Conservation (phyloP, 2,113 vertebrate species). For the Acanthochromis polyacanthus region DNA sequence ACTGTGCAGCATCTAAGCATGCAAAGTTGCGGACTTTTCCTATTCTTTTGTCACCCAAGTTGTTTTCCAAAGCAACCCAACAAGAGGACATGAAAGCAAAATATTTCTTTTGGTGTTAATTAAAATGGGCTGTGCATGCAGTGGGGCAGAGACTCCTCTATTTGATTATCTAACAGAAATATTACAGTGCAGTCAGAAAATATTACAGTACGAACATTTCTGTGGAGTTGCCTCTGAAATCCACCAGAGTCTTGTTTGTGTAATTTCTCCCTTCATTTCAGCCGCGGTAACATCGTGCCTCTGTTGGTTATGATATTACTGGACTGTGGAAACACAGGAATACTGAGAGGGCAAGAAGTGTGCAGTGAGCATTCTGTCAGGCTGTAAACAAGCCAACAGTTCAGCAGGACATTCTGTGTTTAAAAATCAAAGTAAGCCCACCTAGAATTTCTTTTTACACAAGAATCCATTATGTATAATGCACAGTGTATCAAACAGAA, state of each 20-base stretch:
- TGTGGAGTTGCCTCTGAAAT: slow-evolving; percentile 6
- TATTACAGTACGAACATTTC: neutral
- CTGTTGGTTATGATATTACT: neutral
- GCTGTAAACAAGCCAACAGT: neutral
- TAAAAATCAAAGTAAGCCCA: neutral
- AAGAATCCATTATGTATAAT: neutral
- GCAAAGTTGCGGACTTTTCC: neutral
- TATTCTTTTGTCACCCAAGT: neutral
- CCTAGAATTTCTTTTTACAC: neutral
- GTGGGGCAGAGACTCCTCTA: neutral
- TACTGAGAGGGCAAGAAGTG: neutral
- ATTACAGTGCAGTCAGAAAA: slow-evolving; percentile 9
- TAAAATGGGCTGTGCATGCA: slow-evolving; percentile 7
- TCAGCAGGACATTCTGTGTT: neutral
- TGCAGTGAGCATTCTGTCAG: neutral
- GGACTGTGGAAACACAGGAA: neutral
- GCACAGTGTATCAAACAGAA: too few species aligned
- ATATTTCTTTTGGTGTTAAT: slow-evolving; percentile 6
- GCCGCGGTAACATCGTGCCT: neutral
- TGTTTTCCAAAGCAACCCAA: neutral
- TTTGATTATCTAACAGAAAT: slow-evolving; percentile 1
- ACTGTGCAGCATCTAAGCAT: slow-evolving; percentile 2
- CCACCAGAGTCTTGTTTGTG: neutral
- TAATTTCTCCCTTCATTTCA: neutral
- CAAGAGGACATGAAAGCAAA: neutral